phyloP scores from a whole-genome alignment of 2,113 vertebrate genomes.

The Lagopus leucura region DNA sequence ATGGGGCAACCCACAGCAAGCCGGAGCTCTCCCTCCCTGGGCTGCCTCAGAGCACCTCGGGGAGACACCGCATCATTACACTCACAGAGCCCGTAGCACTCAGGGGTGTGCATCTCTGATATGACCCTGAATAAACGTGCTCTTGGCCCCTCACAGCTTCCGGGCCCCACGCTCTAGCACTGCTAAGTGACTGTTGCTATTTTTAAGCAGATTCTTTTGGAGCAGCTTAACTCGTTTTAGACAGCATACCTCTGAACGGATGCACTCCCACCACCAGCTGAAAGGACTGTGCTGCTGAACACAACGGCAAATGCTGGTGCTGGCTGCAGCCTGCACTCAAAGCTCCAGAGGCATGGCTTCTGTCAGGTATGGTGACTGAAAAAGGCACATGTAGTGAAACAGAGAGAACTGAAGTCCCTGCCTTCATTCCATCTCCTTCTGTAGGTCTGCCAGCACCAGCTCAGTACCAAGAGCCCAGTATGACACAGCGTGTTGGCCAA shows the following conservation, averaged over 20 bases:
- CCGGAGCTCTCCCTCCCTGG: too few species aligned
- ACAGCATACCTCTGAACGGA: accelerated
- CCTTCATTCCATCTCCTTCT: not conserved
- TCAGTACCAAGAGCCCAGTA: not conserved
- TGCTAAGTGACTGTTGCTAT: not conserved
- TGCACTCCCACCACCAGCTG: not conserved
- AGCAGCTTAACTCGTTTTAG: not conserved
- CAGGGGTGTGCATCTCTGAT: not conserved
- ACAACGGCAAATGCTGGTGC: accelerated
- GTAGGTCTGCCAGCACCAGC: accelerated
- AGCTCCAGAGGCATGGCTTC: not conserved
- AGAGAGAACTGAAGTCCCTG: not conserved
- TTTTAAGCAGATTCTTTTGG: not conserved
- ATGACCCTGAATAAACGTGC: not conserved
- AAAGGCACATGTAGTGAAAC: not conserved
- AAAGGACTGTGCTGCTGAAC: not conserved
- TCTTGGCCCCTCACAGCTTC: not conserved
- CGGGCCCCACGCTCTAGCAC: not conserved
- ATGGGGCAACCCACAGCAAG: not conserved
- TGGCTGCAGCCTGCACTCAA: not conserved
- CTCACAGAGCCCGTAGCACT: not conserved
- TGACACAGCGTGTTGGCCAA: not conserved
- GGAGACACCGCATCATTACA: not conserved
- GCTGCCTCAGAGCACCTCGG: not conserved
- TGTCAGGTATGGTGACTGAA: accelerated